Conservation (phyloP, 2,888 invertebrate species). For the Ferdinandea cuprea region DNA sequence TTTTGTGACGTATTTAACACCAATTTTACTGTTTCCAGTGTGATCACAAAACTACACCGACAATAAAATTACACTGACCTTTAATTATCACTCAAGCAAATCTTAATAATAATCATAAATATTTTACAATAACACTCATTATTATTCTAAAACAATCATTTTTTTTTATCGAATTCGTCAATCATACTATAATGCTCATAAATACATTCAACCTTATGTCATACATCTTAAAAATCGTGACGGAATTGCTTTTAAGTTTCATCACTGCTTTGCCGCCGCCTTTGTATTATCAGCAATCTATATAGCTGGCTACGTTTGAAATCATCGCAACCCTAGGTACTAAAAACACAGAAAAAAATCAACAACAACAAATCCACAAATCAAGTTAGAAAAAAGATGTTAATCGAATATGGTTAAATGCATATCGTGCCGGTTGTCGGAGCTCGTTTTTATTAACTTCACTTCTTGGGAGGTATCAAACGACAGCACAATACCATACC, state of each 20-base stretch:
- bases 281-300: conserved; percentile 2
- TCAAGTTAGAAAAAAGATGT: conserved; percentile 34
- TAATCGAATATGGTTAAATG: conserved; percentile 11
- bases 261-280: conserved; percentile 12
- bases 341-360: not conserved
- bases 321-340: conserved; percentile 38
- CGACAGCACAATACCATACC: conserved; percentile 42
- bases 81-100: conserved; percentile 47
- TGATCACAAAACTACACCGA: no score
- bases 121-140: conserved; percentile 43
- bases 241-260: conserved; percentile 51
- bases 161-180: conserved; percentile 55
- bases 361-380: no score
- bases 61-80: conserved; percentile 24
- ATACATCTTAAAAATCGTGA: conserved; percentile 57
- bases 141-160: conserved; percentile 4
- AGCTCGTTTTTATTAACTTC: conserved; percentile 5
- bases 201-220: conserved; percentile 39
- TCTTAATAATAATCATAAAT: conserved; percentile 42
- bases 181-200: conserved; percentile 47
- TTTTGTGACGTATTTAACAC: no score
- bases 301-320: conserved; percentile 39
- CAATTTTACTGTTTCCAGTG: no score
- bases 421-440: not conserved
- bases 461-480: conserved; percentile 60